Evolutionary conservation across 2,888 invertebrate genomes (phyloP).

Genomic region (Andrena hattorfiana): DNA sequence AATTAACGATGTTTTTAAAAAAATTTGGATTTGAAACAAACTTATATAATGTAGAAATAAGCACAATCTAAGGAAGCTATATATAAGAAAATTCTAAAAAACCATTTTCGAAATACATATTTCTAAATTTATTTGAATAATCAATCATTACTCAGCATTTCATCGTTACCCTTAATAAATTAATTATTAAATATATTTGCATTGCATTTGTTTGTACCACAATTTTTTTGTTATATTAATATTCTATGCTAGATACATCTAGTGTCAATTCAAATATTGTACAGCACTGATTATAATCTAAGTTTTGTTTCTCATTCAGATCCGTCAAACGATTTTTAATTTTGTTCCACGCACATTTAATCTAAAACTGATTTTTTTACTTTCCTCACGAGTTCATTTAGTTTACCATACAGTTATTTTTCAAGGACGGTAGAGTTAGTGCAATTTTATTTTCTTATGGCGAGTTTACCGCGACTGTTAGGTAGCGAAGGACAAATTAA

Average conservation of each 20-base stretch:
- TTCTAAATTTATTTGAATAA: background rate
- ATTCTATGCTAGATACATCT: background rate
- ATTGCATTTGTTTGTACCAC: background rate
- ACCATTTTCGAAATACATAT: background rate
- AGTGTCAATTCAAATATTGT: constrained; percentile 31
- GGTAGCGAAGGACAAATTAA: constrained; percentile 42
- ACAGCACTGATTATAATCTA: constrained; percentile 55
- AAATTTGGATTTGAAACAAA: too few relatives aligned
- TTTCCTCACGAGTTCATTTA: constrained; percentile 29
- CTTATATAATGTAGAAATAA: too few relatives aligned
- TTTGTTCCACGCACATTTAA: background rate
- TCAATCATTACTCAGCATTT: background rate
- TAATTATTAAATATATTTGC: background rate
- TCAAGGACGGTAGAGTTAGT: background rate
- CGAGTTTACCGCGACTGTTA: constrained; percentile 51
- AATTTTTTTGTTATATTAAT: background rate
- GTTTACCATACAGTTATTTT: constrained; percentile 20
- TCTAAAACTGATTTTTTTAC: constrained; percentile 9
- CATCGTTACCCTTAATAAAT: background rate
- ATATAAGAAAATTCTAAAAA: background rate
- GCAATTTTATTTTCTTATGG: constrained; percentile 18
- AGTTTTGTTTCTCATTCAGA: constrained; percentile 8
- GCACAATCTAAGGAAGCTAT: too few relatives aligned
- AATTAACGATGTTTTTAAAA: too few relatives aligned
- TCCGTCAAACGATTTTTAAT: background rate